phyloP scores from a whole-genome alignment of 2,797 vertebrate species.

The Moxostoma hubbsi region DNA sequence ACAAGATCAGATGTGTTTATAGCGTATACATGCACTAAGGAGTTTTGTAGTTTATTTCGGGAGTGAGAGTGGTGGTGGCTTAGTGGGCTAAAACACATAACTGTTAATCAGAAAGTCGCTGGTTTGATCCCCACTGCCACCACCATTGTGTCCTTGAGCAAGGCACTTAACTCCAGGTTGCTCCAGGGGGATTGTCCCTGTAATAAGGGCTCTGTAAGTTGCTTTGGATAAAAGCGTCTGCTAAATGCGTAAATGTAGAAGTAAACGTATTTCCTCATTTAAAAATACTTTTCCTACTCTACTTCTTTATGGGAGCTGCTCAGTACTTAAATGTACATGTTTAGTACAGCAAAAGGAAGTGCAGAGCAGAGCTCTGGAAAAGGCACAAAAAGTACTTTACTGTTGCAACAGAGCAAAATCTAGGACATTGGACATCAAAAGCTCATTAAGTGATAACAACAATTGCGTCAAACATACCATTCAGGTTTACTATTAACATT shows the following conservation, averaged over 20 bases:
- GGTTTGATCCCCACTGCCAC: too few relatives aligned
- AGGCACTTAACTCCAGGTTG: too few relatives aligned
- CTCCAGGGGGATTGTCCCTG: too few relatives aligned
- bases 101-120: too few relatives aligned
- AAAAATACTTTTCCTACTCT: background rate
- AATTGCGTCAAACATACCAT: background rate
- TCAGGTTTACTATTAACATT: slow-evolving; percentile 24
- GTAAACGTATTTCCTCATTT: background rate
- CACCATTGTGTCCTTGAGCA: too few relatives aligned
- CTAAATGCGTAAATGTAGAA: too few relatives aligned
- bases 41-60: background rate
- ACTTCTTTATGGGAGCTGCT: background rate
- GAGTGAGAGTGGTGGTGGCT: too few relatives aligned
- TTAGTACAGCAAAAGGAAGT: background rate
- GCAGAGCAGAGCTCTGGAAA: background rate
- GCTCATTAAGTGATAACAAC: slow-evolving; percentile 41
- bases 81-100: too few relatives aligned
- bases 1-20: slow-evolving; percentile 17
- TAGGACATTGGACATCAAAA: slow-evolving; percentile 20
- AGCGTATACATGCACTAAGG: background rate
- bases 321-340: background rate
- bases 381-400: background rate
- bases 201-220: too few relatives aligned
- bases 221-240: too few relatives aligned
- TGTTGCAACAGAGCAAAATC: slow-evolving; percentile 34